Evolutionary conservation across 2,113 vertebrate species (phyloP).

Genomic region (Piaya cayana): DNA sequence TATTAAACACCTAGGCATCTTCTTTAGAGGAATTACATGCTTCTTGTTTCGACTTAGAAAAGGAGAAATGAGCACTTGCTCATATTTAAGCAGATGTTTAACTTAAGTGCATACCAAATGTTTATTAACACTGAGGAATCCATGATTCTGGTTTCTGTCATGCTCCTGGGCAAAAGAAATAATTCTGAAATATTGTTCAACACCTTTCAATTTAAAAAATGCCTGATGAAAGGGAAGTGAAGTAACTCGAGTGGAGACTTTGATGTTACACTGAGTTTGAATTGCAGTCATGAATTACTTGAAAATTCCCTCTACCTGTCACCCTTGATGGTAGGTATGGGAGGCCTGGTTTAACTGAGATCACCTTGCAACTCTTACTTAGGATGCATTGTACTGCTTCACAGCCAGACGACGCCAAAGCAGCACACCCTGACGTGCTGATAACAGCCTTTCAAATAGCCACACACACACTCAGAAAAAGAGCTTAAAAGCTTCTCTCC

Average conservation of each 20-base stretch:
- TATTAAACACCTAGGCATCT: not conserved
- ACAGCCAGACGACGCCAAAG: constrained; percentile 70
- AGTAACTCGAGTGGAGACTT: not conserved
- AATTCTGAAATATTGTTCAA: not conserved
- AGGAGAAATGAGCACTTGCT: not conserved
- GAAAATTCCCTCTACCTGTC: constrained; percentile 5
- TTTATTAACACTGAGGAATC: not conserved
- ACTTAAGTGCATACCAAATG: not conserved
- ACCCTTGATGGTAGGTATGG: not conserved
- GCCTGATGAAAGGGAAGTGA: not conserved
- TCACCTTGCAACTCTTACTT: constrained; percentile 53
- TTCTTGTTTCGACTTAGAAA: not conserved
- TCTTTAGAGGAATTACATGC: not conserved
- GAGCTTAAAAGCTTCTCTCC: constrained; percentile 17
- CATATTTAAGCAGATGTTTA: not conserved
- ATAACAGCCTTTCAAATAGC: constrained; percentile 61
- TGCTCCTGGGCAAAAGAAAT: not conserved
- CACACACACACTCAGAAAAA: not conserved
- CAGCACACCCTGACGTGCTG: constrained; percentile 39
- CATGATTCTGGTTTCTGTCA: not conserved
- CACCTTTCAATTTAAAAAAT: constrained; percentile 13
- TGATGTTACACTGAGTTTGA: not conserved
- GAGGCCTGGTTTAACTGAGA: not conserved
- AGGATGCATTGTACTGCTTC: constrained; percentile 67
- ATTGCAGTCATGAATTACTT: not conserved